Conservation (phyloP, 2,113 vertebrate species). For the Panthera tigris region DNA sequence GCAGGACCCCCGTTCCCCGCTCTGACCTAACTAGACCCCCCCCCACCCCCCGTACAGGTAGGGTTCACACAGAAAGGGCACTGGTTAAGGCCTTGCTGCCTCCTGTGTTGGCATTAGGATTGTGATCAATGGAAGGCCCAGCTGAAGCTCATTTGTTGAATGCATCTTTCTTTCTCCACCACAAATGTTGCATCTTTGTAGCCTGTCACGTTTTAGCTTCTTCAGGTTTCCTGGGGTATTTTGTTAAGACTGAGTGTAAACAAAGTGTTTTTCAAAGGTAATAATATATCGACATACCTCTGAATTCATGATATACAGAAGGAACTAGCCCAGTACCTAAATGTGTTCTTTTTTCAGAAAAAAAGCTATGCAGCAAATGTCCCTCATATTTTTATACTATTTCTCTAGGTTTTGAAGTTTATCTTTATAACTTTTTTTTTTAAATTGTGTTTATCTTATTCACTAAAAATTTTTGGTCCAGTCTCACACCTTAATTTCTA, state of each 20-base stretch:
- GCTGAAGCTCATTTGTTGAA: background rate
- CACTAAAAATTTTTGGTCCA: conserved; percentile 30
- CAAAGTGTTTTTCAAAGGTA: conserved; percentile 21
- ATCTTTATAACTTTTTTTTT: background rate
- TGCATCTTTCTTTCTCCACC: background rate
- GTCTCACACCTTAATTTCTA: conserved; percentile 1
- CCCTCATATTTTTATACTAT: background rate
- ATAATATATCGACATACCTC: background rate
- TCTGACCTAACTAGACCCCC: background rate
- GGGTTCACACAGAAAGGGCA: background rate
- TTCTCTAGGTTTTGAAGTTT: background rate
- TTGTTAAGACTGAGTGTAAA: conserved; percentile 9
- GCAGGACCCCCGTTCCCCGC: background rate
- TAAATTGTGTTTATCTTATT: conserved; percentile 13
- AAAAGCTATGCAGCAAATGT: background rate
- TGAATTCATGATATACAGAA: conserved; percentile 1
- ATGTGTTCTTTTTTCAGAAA: conserved; percentile 8
- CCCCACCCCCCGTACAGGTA: too few relatives aligned
- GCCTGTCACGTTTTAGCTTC: conserved; percentile 35
- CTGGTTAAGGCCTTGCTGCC: too few relatives aligned
- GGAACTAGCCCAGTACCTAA: background rate
- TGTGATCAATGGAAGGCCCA: background rate
- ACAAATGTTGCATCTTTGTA: background rate
- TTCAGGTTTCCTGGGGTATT: background rate
- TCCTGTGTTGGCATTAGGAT: background rate